Percentiles rank a stretch among this genome's conserved stretches.
Evolutionary conservation across 2,113 vertebrate species (phyloP).

Genomic region (Orientallactaga bullata): DNA sequence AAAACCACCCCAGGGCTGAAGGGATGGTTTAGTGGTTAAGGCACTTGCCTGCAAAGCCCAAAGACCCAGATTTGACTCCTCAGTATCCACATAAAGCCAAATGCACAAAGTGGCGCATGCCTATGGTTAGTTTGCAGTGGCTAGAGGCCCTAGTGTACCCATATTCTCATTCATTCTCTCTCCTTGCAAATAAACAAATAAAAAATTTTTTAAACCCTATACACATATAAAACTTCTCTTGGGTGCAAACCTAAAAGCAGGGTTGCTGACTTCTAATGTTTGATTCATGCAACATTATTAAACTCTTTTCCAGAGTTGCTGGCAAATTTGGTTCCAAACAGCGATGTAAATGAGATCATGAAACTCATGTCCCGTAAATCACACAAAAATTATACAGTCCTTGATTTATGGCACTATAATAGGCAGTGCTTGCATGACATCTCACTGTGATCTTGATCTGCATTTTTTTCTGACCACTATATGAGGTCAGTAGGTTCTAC

Average conservation of each 20-base stretch:
- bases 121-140: no score
- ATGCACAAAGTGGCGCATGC: no score
- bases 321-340: background rate
- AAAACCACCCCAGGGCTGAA: background rate
- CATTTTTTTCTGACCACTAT: slow-evolving; percentile 21
- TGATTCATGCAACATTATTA: background rate
- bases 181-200: no score
- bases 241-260: background rate
- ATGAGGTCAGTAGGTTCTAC: background rate
- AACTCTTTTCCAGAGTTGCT: background rate
- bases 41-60: no score
- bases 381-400: background rate
- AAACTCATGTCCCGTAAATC: background rate
- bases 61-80: no score
- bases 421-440: background rate
- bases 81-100: no score
- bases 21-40: no score
- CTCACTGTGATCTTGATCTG: background rate
- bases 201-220: no score
- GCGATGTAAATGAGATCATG: background rate
- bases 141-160: no score
- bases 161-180: no score
- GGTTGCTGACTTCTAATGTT: slow-evolving; percentile 36
- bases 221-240: background rate
- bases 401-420: background rate